A percentile compares a stretch with the other conserved stretches of the same genome.
Evolutionary conservation across 1,140 invertebrate species (phyloP).

Genomic region (Potamilus streckersoni): DNA sequence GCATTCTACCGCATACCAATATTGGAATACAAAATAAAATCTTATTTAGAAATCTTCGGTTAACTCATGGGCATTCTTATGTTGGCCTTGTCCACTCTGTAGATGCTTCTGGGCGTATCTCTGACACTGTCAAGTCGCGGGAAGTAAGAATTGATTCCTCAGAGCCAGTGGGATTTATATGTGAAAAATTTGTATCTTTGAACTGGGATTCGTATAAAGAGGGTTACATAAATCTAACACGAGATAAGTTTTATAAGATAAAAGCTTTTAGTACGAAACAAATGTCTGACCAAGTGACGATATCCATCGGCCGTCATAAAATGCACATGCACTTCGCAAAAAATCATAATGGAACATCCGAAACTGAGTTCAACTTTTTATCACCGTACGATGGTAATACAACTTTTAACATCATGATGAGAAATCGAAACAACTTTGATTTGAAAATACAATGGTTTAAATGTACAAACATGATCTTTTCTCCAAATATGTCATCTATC

Average conservation of each 20-base stretch:
- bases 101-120: conserved; percentile 33
- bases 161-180: conserved; percentile 19
- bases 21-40: conserved; percentile 12
- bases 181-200: conserved; percentile 1
- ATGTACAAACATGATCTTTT: neutral
- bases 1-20: conserved; percentile 1
- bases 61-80: conserved; percentile 28
- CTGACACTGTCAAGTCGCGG: conserved; percentile 5
- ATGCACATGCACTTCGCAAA: neutral
- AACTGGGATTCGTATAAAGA: neutral
- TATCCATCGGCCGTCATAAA: neutral
- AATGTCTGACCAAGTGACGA: neutral
- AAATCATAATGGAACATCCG: neutral
- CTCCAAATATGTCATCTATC: neutral
- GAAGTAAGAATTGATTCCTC: conserved; percentile 29
- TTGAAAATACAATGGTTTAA: neutral
- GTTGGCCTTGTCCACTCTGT: conserved; percentile 22
- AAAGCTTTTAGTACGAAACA: neutral
- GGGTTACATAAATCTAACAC: neutral
- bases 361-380: neutral
- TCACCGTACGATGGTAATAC: neutral
- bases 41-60: conserved; percentile 6
- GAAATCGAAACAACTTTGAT: neutral
- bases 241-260: neutral
- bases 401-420: neutral